A percentile compares a stretch with the other conserved stretches of the same genome.
phyloP scores from a whole-genome alignment of 2,888 invertebrate genomes.

The Acrobasis suavella region DNA sequence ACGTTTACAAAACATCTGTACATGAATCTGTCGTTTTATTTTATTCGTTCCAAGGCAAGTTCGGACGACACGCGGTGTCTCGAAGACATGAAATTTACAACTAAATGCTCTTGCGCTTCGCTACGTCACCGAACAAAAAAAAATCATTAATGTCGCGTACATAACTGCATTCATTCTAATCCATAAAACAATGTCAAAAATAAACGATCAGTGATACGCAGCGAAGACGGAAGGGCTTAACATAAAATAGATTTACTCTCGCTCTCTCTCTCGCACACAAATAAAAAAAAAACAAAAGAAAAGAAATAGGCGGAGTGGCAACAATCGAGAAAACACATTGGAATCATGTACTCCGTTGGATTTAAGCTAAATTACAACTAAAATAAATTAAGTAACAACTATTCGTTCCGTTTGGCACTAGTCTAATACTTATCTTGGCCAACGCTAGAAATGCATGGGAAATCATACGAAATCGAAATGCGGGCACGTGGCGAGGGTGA shows the following conservation, averaged over 20 bases:
- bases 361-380: constrained; percentile 43
- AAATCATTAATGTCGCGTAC: background rate
- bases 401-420: constrained; percentile 71
- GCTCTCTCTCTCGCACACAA: constrained; percentile 29
- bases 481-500: constrained; percentile 8
- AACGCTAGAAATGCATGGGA: constrained; percentile 50
- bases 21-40: constrained; percentile 28
- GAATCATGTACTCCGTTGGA: constrained; percentile 50
- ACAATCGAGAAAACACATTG: constrained; percentile 47
- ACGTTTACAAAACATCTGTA: constrained; percentile 33
- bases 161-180: constrained; percentile 8
- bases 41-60: constrained; percentile 42
- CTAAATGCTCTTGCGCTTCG: constrained; percentile 23
- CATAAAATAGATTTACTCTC: constrained; percentile 25
- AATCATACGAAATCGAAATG: constrained; percentile 36
- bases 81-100: constrained; percentile 34
- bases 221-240: constrained; percentile 13
- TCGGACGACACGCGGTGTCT: constrained; percentile 39
- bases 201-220: constrained; percentile 15
- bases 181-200: constrained; percentile 25
- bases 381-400: constrained; percentile 76
- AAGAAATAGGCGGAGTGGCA: constrained; percentile 66
- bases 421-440: constrained; percentile 60
- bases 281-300: constrained; percentile 29
- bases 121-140: background rate